These are phyloP conservation scores for Schizothorax lantsangensis DNA, from an alignment of 2,797 vertebrate genomes.

Conservation along the genomic window DNA sequence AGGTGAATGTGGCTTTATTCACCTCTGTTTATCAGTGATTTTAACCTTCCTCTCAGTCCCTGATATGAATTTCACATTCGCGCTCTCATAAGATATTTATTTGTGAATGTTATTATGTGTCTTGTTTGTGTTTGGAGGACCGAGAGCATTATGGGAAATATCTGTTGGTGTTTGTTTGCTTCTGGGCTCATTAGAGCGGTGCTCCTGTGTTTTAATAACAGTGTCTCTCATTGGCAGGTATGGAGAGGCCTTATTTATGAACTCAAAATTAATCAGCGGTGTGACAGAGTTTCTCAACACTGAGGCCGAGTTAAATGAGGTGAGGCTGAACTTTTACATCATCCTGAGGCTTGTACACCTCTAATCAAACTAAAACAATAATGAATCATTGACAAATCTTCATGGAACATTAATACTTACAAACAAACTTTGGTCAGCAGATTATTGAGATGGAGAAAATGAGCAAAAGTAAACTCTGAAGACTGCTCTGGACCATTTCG, in stretches of 20 bases:
- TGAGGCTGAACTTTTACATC: slow-evolving; percentile 72
- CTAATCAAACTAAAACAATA: slow-evolving; percentile 12
- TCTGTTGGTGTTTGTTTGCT: slow-evolving; percentile 27
- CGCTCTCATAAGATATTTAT: slow-evolving; percentile 14
- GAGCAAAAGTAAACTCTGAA: neutral
- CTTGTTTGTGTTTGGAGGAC: slow-evolving; percentile 17
- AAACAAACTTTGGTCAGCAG: neutral
- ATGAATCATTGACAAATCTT: slow-evolving; percentile 2
- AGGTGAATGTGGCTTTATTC: slow-evolving; percentile 77
- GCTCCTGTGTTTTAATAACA: slow-evolving; percentile 22
- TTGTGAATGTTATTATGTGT: neutral
- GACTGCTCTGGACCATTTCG: neutral
- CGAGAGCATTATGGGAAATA: slow-evolving; percentile 31
- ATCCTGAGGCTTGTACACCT: neutral
- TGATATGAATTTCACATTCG: slow-evolving; percentile 22
- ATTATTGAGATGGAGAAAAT: neutral
- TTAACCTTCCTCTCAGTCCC: neutral
- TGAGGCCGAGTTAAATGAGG: slow-evolving; percentile 90
- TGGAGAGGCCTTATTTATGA: slow-evolving; percentile 98
- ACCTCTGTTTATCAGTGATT: neutral
- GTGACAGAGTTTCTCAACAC: slow-evolving; percentile 98
- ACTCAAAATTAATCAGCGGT: slow-evolving; percentile 94
- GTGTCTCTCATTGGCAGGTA: slow-evolving; percentile 79
- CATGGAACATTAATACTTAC: neutral
- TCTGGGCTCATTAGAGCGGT: neutral